Evolutionary conservation across 1,140 invertebrate genomes (phyloP).

Genomic region (Drosophila grimshawi): DNA sequence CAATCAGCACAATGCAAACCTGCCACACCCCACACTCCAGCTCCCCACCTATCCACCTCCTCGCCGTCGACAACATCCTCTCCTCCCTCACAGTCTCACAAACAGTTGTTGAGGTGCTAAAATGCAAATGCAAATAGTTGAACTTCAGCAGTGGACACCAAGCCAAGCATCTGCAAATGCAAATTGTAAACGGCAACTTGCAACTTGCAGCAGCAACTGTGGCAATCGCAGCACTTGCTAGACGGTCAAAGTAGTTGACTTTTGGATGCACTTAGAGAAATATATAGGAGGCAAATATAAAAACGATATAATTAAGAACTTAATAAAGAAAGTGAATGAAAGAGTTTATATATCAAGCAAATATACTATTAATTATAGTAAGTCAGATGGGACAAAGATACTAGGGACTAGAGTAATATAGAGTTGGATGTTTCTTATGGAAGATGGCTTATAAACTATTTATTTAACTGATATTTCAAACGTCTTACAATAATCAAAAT

Average conservation of each 20-base stretch:
- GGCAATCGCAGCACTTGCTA: conserved; percentile 21
- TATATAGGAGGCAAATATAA: not conserved
- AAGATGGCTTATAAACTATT: no score
- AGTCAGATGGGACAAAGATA: no score
- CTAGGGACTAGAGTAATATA: no score
- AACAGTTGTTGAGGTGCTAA: conserved; percentile 67
- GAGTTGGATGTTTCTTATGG: no score
- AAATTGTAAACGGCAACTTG: conserved; percentile 7
- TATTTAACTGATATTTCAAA: no score
- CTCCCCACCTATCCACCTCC: not conserved
- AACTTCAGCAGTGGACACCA: conserved; percentile 36
- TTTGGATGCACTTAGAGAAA: conserved; percentile 2
- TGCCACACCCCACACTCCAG: conserved; percentile 17
- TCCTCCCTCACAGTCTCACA: not conserved
- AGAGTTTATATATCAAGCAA: no score
- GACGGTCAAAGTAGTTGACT: conserved; percentile 68
- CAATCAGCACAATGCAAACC: conserved; percentile 71
- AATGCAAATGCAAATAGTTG: conserved; percentile 80
- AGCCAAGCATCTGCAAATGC: conserved; percentile 22
- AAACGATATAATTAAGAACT: not conserved
- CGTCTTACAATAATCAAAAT: no score
- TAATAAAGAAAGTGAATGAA: no score
- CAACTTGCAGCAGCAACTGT: conserved; percentile 30
- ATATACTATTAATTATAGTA: no score
- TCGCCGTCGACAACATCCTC: not conserved